A percentile compares a stretch with the other conserved stretches of the same genome.
Conservation (phyloP, 2,113 vertebrate species). For the Prinia subflava region DNA sequence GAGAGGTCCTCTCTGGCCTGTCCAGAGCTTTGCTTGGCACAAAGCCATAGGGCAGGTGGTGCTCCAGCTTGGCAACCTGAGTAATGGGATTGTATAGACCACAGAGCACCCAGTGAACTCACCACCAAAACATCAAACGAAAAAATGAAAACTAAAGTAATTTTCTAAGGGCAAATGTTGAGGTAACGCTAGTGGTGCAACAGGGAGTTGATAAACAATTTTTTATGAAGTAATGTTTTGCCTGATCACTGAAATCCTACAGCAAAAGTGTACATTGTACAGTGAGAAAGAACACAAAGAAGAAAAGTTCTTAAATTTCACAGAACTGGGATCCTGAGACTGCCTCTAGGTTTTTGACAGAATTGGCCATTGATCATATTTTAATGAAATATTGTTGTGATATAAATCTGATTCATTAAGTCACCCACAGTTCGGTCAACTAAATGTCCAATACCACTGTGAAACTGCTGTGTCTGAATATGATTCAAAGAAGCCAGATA, state of each 20-base stretch:
- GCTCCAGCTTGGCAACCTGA: background rate
- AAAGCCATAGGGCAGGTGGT: background rate
- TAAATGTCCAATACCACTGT: background rate
- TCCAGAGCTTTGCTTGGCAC: background rate
- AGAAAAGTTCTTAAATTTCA: background rate
- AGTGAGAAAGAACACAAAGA: background rate
- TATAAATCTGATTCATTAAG: conserved; percentile 26
- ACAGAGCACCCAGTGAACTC: background rate
- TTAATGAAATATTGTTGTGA: conserved; percentile 15
- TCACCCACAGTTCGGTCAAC: background rate
- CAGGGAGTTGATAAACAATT: background rate
- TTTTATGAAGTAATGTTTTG: background rate
- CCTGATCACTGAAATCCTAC: background rate
- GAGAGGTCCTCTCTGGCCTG: background rate
- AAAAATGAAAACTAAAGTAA: background rate
- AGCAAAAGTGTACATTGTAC: background rate
- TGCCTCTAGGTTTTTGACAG: background rate
- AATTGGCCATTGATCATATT: background rate
- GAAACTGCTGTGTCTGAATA: background rate
- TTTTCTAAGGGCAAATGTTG: background rate
- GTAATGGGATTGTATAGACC: background rate
- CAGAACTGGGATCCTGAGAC: background rate
- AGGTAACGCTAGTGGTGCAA: background rate
- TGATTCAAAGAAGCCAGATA: background rate
- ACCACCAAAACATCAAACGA: background rate